Conservation (phyloP, 2,113 vertebrate species). For the Fregetta grallaria region DNA sequence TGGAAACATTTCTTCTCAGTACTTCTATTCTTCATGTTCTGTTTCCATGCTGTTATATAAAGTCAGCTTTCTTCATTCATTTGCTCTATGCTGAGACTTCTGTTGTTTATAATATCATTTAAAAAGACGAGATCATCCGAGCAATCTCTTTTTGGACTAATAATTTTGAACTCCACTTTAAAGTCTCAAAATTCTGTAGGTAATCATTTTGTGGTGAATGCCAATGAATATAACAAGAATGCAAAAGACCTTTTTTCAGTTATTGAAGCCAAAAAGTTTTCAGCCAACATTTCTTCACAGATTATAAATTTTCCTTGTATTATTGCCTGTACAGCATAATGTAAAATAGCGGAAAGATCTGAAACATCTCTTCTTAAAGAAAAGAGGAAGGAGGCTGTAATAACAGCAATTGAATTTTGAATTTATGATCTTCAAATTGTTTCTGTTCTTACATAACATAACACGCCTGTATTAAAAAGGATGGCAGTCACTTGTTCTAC, state of each 20-base stretch:
- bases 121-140: background rate
- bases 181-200: background rate
- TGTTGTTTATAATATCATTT: background rate
- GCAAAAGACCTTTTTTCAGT: background rate
- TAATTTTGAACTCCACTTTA: background rate
- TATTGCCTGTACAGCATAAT: background rate
- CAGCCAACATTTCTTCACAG: background rate
- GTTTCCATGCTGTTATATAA: background rate
- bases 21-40: background rate
- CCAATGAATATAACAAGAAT: background rate
- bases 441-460: background rate
- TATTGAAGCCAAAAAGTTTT: background rate
- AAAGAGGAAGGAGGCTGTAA: background rate
- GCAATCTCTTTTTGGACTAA: background rate
- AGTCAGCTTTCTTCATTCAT: background rate
- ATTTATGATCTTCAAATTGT: background rate
- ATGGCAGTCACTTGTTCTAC: background rate
- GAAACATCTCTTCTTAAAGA: background rate
- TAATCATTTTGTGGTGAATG: background rate
- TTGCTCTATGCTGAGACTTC: background rate
- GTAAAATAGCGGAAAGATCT: background rate
- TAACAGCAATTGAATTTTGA: background rate
- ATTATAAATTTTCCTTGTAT: background rate
- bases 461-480: background rate
- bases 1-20: background rate